phyloP scores from a whole-genome alignment of 2,888 invertebrate genomes.

The Diplolepis rosae region DNA sequence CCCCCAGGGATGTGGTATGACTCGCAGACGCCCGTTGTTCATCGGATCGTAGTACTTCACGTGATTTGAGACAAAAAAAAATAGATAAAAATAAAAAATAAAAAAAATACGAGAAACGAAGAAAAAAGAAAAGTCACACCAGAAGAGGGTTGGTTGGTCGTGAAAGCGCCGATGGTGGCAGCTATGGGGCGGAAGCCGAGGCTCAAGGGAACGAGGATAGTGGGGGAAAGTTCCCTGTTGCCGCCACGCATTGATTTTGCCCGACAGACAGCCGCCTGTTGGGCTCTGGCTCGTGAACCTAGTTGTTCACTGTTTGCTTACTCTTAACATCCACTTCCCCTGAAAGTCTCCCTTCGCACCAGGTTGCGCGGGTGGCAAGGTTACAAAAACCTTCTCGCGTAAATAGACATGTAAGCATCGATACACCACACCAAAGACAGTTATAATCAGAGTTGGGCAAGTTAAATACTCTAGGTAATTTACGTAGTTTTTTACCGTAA shows the following conservation, averaged over 20 bases:
- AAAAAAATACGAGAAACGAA: conserved; percentile 36
- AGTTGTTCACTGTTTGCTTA: conserved; percentile 52
- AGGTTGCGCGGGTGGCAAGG: conserved; percentile 25
- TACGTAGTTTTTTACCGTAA: too few species aligned
- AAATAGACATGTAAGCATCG: conserved; percentile 29
- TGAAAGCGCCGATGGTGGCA: conserved; percentile 27
- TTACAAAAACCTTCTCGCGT: conserved; percentile 40
- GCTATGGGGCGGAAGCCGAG: conserved; percentile 18
- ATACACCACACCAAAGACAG: background rate
- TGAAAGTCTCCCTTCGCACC: conserved; percentile 25
- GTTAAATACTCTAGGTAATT: too few species aligned
- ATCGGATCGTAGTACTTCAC: conserved; percentile 42
- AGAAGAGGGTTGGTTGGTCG: conserved; percentile 12
- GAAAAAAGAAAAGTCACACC: conserved; percentile 37
- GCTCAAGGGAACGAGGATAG: conserved; percentile 25
- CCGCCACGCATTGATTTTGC: conserved; percentile 72
- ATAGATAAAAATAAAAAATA: conserved; percentile 1
- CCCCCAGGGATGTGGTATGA: conserved; percentile 47
- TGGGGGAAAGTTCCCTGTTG: conserved; percentile 63
- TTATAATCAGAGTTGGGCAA: too few species aligned
- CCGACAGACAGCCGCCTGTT: conserved; percentile 70
- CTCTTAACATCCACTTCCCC: conserved; percentile 31
- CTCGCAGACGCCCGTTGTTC: conserved; percentile 46
- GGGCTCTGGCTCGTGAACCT: conserved; percentile 60
- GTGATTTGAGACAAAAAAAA: background rate